Base-by-base conservation (phyloP, 2,888 invertebrate species). In the Hydriomena furcata region DNA sequence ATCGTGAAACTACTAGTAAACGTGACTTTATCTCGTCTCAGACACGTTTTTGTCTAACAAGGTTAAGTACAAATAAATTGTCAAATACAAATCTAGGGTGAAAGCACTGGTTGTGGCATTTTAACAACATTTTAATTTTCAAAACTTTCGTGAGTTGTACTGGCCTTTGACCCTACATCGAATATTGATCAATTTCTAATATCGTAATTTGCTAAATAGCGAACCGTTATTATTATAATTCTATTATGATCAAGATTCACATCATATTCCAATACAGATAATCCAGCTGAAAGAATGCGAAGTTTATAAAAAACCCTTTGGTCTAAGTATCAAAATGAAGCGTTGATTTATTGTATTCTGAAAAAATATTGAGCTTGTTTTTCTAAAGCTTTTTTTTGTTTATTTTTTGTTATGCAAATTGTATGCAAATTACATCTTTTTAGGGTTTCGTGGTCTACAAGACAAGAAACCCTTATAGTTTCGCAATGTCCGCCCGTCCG, bases 171-270 rank as follows among this genome's bases (percentile, higher is more conserved):
- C 11, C 30, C 37, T 49, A 21, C 13, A 10, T 48, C 31, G 47
- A 54, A 51, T 52, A 55, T 58, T 52, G 55, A 58, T 58, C 40
- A 48, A 48, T 44, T 49, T 27, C 41, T 40, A 49, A 52, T 57
- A 54, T 44, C 42, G 52, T 50, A 57, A 43, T 30, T 40, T 25
- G 32, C 34, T 44, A 28, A 30, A 31, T 45, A 66, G 52, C 36
- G 41, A 54, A 54, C 56, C 60, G 51, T 50, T 55, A 65, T 58
- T 54, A 52, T 63, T 63, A 42, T 55, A 61, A 52, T 62, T 63
- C 50, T 60, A 61, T 62, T 55, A 44, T 53, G 54, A 58, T 65
- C 59, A 52, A 55, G 55, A 60, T 56, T 54, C 49, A 45, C 54
- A 66, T 61, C 50, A 41, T 52, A 31, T 53, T 32, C 40, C 37